Conservation (phyloP, 2,113 vertebrate species). For the Catharus minimus region DNA sequence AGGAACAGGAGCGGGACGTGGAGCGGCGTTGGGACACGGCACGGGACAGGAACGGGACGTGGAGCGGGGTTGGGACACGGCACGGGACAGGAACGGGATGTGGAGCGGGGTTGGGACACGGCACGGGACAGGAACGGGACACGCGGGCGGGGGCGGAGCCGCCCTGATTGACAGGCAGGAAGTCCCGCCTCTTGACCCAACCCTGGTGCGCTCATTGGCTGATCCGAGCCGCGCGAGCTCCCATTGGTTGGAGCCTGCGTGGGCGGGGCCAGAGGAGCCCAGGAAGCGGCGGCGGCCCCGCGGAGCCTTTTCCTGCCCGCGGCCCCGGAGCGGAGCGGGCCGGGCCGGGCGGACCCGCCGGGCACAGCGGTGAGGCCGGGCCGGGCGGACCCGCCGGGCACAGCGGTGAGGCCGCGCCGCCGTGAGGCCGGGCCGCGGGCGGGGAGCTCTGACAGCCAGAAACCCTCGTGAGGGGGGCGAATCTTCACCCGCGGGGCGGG, state of each 20-base stretch:
- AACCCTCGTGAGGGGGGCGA: no score
- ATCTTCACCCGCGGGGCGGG: background rate
- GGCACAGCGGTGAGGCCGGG: background rate
- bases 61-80: background rate
- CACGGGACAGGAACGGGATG: background rate
- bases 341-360: background rate
- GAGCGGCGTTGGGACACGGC: background rate
- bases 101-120: background rate
- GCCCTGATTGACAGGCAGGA: background rate
- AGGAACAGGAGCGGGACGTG: background rate
- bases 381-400: background rate
- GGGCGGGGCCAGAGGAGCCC: background rate
- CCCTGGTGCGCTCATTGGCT: background rate
- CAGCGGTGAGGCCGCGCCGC: background rate
- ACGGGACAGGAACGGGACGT: background rate
- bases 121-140: background rate
- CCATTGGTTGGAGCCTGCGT: background rate
- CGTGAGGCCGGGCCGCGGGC: background rate
- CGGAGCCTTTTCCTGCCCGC: background rate
- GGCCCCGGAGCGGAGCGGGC: background rate
- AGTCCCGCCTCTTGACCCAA: accelerated
- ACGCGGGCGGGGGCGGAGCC: background rate
- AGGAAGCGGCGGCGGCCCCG: background rate
- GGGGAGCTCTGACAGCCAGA: background rate
- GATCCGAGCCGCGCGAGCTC: accelerated